These are phyloP conservation scores for Colistium nudipinnis DNA, from an alignment of 2,113 vertebrate genomes.

Conservation along the genomic window DNA sequence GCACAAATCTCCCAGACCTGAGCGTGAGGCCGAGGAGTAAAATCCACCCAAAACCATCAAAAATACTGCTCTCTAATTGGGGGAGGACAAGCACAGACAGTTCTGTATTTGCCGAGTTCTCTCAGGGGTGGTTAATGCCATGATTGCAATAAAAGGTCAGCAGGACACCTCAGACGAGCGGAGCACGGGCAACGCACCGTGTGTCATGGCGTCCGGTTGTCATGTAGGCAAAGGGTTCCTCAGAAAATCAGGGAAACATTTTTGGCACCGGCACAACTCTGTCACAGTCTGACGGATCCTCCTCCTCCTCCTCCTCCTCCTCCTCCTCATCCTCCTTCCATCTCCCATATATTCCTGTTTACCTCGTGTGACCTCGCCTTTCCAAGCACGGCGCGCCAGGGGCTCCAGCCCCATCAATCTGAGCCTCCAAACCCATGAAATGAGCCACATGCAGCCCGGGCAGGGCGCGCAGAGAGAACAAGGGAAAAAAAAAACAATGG, in stretches of 20 bases:
- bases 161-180: constrained; percentile 6
- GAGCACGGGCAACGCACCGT: constrained; percentile 14
- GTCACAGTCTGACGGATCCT: constrained; percentile 16
- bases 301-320: constrained; percentile 1
- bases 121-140: constrained; percentile 37
- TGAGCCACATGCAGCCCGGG: constrained; percentile 53
- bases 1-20: constrained; percentile 32
- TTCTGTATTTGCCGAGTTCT: constrained; percentile 48
- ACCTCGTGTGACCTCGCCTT: constrained; percentile 50
- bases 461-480: not conserved
- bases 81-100: constrained; percentile 43
- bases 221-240: not conserved
- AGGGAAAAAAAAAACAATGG: constrained; percentile 18
- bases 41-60: constrained; percentile 35
- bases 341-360: constrained; percentile 26
- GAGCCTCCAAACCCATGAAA: constrained; percentile 71
- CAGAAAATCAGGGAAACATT: constrained; percentile 2
- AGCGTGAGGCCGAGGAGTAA: constrained; percentile 29
- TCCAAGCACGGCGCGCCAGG: constrained; percentile 9
- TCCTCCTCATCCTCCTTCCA: constrained; percentile 9
- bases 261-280: constrained; percentile 8
- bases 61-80: constrained; percentile 53
- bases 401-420: constrained; percentile 65
- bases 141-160: constrained; percentile 53
- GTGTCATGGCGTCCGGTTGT: not conserved